Conservation (phyloP, 1,140 invertebrate genomes). For the Himalopsyche phryganea region DNA sequence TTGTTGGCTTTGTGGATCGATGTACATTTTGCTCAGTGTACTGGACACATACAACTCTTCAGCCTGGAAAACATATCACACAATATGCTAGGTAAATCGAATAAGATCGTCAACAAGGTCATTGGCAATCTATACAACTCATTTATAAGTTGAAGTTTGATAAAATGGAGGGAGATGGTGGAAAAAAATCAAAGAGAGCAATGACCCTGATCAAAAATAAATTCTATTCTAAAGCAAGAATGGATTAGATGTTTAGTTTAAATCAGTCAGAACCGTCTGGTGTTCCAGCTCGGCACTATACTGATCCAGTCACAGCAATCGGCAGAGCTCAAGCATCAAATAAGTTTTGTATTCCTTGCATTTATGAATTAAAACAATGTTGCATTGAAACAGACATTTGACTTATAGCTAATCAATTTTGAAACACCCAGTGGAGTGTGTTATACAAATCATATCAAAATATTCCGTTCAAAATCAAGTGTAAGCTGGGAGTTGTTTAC, state of each 20-base stretch:
- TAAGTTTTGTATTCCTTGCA: too few relatives aligned
- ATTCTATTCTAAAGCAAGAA: not conserved
- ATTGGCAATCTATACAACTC: too few relatives aligned
- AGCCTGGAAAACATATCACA: conserved; percentile 1
- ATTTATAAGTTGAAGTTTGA: too few relatives aligned
- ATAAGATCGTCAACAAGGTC: conserved; percentile 13
- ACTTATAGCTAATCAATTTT: too few relatives aligned
- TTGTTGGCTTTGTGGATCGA: conserved; percentile 7
- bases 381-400: not conserved
- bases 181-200: not conserved
- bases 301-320: too few relatives aligned
- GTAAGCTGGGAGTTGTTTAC: not conserved
- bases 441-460: not conserved
- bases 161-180: not conserved
- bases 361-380: not conserved
- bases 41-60: conserved; percentile 19
- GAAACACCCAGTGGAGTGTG: not conserved
- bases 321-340: too few relatives aligned
- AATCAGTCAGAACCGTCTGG: too few relatives aligned
- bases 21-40: conserved; percentile 23
- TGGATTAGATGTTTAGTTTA: too few relatives aligned
- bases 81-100: not conserved
- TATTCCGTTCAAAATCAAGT: not conserved
- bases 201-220: too few relatives aligned
- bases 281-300: too few relatives aligned